phyloP scores from a whole-genome alignment of 2,888 invertebrate species.

The Leptinotarsa rubiginosa region DNA sequence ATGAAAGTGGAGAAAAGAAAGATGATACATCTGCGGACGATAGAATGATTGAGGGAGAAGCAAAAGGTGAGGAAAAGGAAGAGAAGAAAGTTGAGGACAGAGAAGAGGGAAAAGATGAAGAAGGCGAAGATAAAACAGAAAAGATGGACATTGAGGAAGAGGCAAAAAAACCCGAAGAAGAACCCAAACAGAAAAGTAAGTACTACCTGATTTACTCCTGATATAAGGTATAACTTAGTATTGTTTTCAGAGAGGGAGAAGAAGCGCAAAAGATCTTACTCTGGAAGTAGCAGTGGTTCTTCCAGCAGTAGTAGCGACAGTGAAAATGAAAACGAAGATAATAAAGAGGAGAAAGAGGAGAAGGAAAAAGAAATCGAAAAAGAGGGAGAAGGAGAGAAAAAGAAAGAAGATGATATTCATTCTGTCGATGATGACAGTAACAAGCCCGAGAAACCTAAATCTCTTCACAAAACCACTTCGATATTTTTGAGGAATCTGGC shows the following conservation, averaged over 20 bases:
- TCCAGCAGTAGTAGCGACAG: conserved; percentile 69
- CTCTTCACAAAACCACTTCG: conserved; percentile 95
- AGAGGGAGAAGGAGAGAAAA: conserved; percentile 57
- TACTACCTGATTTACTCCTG: conserved; percentile 6
- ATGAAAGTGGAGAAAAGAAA: conserved; percentile 53
- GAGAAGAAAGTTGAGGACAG: conserved; percentile 45
- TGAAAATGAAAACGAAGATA: conserved; percentile 56
- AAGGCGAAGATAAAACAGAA: conserved; percentile 58
- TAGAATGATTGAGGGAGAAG: conserved; percentile 40
- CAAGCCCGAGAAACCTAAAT: conserved; percentile 72
- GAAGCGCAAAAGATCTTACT: conserved; percentile 68
- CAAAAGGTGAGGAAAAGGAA: not conserved
- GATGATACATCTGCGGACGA: conserved; percentile 63
- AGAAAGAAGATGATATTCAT: conserved; percentile 62
- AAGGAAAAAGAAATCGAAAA: conserved; percentile 59
- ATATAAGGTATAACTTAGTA: conserved; percentile 25
- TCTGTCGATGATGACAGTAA: conserved; percentile 67
- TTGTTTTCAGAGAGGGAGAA: conserved; percentile 47
- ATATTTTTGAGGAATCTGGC: conserved; percentile 97
- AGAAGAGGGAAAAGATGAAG: conserved; percentile 51
- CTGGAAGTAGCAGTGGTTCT: conserved; percentile 69
- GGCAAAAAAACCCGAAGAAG: conserved; percentile 34
- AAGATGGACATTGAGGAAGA: conserved; percentile 30
- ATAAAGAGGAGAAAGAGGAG: conserved; percentile 45
- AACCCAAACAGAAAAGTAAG: conserved; percentile 34